Evolutionary conservation across 2,113 vertebrate species (phyloP).

Genomic region (Aptenodytes forsteri): DNA sequence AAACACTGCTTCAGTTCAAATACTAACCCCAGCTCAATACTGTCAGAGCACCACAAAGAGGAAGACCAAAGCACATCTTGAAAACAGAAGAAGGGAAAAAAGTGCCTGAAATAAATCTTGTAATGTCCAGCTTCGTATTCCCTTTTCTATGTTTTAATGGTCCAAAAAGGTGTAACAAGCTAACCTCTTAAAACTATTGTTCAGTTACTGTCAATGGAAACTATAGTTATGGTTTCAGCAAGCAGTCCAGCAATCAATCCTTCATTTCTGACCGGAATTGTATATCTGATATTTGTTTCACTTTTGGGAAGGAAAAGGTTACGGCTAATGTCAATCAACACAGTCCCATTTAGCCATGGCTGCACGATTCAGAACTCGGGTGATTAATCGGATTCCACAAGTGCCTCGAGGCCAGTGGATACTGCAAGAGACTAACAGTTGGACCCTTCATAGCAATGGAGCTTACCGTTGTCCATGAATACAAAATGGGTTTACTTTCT

Average conservation of each 20-base stretch:
- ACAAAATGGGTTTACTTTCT: background rate
- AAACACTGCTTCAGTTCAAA: slow-evolving; percentile 2
- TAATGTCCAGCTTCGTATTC: background rate
- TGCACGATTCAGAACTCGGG: background rate
- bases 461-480: background rate
- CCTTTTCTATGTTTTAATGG: background rate
- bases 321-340: background rate
- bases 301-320: background rate
- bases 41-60: background rate
- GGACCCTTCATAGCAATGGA: background rate
- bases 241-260: background rate
- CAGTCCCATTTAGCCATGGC: background rate
- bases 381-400: background rate
- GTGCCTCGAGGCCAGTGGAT: background rate
- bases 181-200: background rate
- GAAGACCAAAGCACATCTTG: background rate
- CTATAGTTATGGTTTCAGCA: background rate
- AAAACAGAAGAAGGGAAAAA: background rate
- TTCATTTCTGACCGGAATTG: background rate
- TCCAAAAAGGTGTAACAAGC: background rate
- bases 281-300: background rate
- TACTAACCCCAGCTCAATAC: background rate
- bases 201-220: background rate
- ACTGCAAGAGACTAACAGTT: background rate
- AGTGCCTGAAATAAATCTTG: background rate